Evolutionary conservation across 2,113 vertebrate genomes (phyloP).

Genomic region (Nannobrachium achirus): DNA sequence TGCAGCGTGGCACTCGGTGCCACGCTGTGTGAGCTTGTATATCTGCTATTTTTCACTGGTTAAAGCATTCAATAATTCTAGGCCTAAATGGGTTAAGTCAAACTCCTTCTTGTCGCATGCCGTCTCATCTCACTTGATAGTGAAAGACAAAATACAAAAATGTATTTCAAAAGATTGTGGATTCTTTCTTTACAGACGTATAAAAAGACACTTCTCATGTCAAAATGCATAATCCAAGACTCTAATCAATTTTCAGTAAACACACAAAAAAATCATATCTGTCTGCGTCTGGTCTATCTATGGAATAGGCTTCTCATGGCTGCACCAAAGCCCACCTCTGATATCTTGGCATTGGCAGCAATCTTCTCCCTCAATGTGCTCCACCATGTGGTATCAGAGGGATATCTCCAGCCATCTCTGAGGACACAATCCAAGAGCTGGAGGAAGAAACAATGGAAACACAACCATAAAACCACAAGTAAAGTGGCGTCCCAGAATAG

Average conservation of each 20-base stretch:
- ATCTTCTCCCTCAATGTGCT: conserved; percentile 84
- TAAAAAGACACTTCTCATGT: background rate
- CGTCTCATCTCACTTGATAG: no score
- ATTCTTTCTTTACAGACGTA: background rate
- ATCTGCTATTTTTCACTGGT: no score
- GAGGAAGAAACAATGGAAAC: conserved; percentile 39
- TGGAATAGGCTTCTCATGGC: background rate
- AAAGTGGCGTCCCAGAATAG: background rate
- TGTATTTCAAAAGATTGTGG: no score
- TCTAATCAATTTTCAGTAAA: no score
- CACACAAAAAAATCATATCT: no score
- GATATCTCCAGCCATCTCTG: conserved; percentile 82
- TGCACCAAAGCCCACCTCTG: conserved; percentile 78
- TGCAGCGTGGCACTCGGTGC: no score
- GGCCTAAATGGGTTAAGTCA: no score
- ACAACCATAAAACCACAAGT: background rate
- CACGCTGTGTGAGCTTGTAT: no score
- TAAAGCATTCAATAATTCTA: no score
- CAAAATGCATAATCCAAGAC: background rate
- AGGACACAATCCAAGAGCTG: conserved; percentile 84
- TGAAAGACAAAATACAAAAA: no score
- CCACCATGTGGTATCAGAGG: conserved; percentile 88
- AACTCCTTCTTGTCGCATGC: no score
- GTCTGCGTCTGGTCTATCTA: no score
- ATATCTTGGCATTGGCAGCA: conserved; percentile 82